Base-by-base conservation (phyloP, 2,797 vertebrate genomes). In the Ctenopoma kingsleyae region DNA sequence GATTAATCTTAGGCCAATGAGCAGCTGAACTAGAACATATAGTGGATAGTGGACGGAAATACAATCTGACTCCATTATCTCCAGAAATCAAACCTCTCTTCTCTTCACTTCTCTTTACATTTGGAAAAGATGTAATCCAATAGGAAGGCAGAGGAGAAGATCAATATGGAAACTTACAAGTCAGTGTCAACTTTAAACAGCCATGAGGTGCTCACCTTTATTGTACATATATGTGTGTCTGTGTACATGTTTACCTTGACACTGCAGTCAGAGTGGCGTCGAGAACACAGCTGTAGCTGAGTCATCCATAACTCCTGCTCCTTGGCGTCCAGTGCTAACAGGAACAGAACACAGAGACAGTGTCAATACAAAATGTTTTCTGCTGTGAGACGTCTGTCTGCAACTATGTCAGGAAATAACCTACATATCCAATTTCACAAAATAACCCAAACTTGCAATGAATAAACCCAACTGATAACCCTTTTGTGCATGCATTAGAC, bases 271-370 rank as follows among this genome's bases (percentile, higher is more conserved):
- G 95, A 96, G 92, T 95, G 95, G 72, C 95, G 91, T 70, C 96
- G 95, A 87, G 95, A 95, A 90, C 96, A 97, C 57, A 96, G 94
- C 79, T 96, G 96, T 69, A 98, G 95, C 87, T 97, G 96, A 90
- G 92, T 96, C 93, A 97, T 95, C 97, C 97, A 98, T 46, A 96
- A 94, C 60, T 96, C 95, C 73, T 94, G 96, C 83, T 98, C 96
- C 72, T 93, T 94, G 15, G 94, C 92, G 84, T 97, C 96, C 57
- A 92, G 87, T 65, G 96, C 96, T 98, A 76, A 60, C 61, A 57
- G 53, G 23, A 57, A 60, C n/a, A 78, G 20, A 67, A 51, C 19
- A 64, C 15, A 55, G 36, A 32, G 30, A 32, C 30, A 32, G 30
- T 40, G 12, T 36, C 3, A 40, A 13, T 4, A 5, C 13, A 12